Evolutionary conservation across 2,797 vertebrate genomes (phyloP), one percentile per base, ranked within the genome.

Genomic region (Cichlasoma orientale): DNA sequence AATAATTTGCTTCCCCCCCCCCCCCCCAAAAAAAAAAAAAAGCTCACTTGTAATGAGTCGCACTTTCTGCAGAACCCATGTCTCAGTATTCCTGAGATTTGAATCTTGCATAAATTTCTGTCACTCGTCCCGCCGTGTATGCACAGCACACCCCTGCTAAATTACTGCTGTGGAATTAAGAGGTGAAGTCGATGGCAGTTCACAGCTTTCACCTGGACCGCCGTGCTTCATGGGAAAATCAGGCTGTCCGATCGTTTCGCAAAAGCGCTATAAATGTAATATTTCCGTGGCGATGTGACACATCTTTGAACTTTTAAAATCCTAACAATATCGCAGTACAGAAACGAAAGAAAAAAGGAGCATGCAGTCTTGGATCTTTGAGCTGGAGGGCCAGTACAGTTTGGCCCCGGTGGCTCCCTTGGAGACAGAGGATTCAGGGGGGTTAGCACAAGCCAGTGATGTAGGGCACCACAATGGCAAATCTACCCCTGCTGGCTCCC

Each of bases 381-480:
- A 71, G 78, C 74, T 66, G 52, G 1, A 52, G 75, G 36, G 6
- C 3, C 38, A 10, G 59, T 82, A 77, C 75, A 85, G 72, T 78
- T 88, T 80, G 75, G 70, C 23, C 41, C 56, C 12, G 3, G 18
- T 12, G 31, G 33, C 33, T 79, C 80, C 78, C 80, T 69, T 25
- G 57, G 53, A 80, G 75, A 72, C 69, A 68, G 68, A 0, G 0
- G 78, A 88, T 86, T 83, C 56, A 21, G 61, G 66, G 68, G 73
- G 70, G 83, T 56, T 68, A 76, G 72, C 63, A 58, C 58, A 82
- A 77, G 80, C 77, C 59, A 50, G 79, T 19, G 56, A 91, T 92
- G 79, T 89, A 88, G 90, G 83, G 47, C 91, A 89, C 77, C 74
- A 82, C 82, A 73, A 90, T 90, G 86, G 82, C 85, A 84, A 53